These are phyloP conservation scores for Sinocyclocheilus anshuiensis DNA, from an alignment of 2,113 vertebrate genomes.

Conservation along the genomic window DNA sequence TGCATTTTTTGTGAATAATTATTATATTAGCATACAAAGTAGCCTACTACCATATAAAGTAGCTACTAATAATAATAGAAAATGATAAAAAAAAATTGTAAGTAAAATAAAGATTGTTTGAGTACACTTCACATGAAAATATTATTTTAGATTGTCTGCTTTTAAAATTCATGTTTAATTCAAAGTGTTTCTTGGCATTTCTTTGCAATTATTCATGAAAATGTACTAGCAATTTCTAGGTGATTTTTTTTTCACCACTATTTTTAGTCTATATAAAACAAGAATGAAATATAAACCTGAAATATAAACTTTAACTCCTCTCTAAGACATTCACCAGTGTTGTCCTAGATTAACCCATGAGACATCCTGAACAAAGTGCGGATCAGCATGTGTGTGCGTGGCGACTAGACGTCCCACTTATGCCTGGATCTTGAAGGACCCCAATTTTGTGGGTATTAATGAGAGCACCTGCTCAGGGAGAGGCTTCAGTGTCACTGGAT, in stretches of 20 bases:
- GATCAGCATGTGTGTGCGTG: conserved; percentile 62
- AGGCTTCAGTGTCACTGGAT: conserved; percentile 61
- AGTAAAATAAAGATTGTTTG: background rate
- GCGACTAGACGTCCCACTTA: conserved; percentile 65
- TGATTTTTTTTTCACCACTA: background rate
- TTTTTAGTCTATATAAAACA: background rate
- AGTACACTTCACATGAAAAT: background rate
- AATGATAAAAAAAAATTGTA: background rate
- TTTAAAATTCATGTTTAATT: background rate
- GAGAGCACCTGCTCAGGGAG: conserved; percentile 74
- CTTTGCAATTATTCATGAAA: background rate
- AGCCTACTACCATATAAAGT: too few relatives aligned
- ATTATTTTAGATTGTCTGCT: background rate
- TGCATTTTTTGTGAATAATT: too few relatives aligned
- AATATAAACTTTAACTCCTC: background rate
- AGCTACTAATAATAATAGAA: background rate
- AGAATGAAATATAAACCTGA: background rate
- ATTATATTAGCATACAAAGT: too few relatives aligned
- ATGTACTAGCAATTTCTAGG: background rate
- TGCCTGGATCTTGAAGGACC: conserved; percentile 69
- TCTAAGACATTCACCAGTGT: background rate
- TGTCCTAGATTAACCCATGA: conserved; percentile 68
- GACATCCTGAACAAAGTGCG: conserved; percentile 68
- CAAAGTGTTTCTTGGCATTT: background rate
- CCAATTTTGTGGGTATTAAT: conserved; percentile 76